These are phyloP conservation scores for Acanthurus tractus DNA, from an alignment of 2,797 vertebrate species.

Conservation along the genomic window DNA sequence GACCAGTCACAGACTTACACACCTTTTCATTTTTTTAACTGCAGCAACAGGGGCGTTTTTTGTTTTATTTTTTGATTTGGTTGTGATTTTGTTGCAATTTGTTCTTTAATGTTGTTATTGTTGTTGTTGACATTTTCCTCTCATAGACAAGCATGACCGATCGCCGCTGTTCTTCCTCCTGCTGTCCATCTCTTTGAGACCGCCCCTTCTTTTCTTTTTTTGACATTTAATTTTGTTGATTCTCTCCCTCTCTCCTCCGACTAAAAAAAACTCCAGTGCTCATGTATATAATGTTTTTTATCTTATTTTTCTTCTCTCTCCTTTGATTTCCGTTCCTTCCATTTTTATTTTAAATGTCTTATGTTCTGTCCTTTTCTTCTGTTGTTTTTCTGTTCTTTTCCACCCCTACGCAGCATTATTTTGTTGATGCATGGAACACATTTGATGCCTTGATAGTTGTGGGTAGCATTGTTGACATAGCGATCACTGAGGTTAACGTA, in stretches of 20 bases:
- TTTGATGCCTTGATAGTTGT: slow-evolving; percentile 99
- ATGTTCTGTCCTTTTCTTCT: slow-evolving; percentile 81
- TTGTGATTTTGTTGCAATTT: slow-evolving; percentile 73
- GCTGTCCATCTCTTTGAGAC: slow-evolving; percentile 80
- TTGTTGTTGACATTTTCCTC: slow-evolving; percentile 79
- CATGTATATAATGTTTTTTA: slow-evolving; percentile 87
- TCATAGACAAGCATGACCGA: slow-evolving; percentile 85
- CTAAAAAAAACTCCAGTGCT: slow-evolving; percentile 78
- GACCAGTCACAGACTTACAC: slow-evolving; percentile 79
- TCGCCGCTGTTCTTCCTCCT: slow-evolving; percentile 79
- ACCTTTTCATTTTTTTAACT: slow-evolving; percentile 68
- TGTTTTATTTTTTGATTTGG: slow-evolving; percentile 46
- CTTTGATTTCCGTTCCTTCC: slow-evolving; percentile 81
- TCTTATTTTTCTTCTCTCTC: slow-evolving; percentile 84
- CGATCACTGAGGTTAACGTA: slow-evolving; percentile 99
- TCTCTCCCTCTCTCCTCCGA: slow-evolving; percentile 81
- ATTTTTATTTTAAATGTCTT: slow-evolving; percentile 85
- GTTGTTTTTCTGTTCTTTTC: slow-evolving; percentile 84
- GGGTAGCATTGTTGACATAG: slow-evolving; percentile 99
- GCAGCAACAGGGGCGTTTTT: slow-evolving; percentile 60
- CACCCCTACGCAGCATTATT: slow-evolving; percentile 98
- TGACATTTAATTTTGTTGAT: slow-evolving; percentile 74
- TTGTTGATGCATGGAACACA: slow-evolving; percentile 99
- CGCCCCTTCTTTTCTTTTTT: slow-evolving; percentile 71
- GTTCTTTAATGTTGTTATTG: slow-evolving; percentile 73